Percentiles rank a stretch among this genome's conserved stretches.
Evolutionary conservation across 2,797 vertebrate species (phyloP).

Genomic region (Myiotriccus ornatus): DNA sequence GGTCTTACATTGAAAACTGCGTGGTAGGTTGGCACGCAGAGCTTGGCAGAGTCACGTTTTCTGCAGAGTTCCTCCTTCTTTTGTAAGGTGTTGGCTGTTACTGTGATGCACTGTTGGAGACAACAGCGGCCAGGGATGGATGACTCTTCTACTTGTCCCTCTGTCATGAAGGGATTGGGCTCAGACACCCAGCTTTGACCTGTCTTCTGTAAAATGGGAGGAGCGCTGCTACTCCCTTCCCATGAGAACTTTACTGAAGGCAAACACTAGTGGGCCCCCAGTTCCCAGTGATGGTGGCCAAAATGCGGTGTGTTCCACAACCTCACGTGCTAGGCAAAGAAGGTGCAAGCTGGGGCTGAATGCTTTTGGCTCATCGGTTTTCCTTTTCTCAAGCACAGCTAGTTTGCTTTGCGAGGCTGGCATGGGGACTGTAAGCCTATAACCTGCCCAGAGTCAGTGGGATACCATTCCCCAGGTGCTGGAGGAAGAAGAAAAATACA

Average conservation of each 20-base stretch:
- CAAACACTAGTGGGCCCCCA: neutral
- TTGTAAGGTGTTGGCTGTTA: neutral
- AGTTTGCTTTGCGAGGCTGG: neutral
- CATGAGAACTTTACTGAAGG: neutral
- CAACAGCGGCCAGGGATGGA: neutral
- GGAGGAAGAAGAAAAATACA: neutral
- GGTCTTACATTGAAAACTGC: neutral
- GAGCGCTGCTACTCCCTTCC: neutral
- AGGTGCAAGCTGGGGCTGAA: neutral
- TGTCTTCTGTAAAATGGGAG: neutral
- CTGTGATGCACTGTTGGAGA: neutral
- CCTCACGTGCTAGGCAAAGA: neutral
- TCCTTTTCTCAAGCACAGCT: neutral
- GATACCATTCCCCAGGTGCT: neutral
- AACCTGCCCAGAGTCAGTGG: neutral
- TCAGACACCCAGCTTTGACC: neutral
- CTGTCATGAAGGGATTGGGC: neutral
- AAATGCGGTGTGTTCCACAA: neutral
- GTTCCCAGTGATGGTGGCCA: neutral
- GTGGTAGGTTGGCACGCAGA: neutral
- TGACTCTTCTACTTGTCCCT: neutral
- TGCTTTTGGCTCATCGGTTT: neutral
- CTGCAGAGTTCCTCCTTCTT: neutral
- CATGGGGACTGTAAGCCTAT: neutral
- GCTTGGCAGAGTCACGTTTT: neutral